Base-by-base conservation (phyloP, 2,113 vertebrate species). In the Danio rerio region DNA sequence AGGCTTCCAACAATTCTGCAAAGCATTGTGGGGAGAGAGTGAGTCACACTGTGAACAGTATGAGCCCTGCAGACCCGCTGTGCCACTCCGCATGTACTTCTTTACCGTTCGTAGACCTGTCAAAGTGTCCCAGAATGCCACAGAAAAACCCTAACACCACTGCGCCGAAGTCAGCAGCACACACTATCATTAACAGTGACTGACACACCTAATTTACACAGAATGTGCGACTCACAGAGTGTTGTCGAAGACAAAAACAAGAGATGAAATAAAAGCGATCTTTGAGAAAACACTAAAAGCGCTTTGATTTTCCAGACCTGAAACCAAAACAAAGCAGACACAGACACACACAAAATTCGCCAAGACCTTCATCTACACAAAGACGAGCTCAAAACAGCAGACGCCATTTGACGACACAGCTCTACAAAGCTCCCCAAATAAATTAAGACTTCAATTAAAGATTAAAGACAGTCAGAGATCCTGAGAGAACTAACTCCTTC, bases 391-490 rank as follows among this genome's bases (percentile, higher is more conserved):
- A 74, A 43, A 69, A 52, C 59, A 62, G 62, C 49, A 12, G 45
- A 31, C 18, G 12, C 40, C n/a, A 21, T 52, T 11, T 49, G 55
- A 56, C 62, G 45, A 40, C 45, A 74, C 18, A 49, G 49, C 5
- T 74, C 21, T 31, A 55, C 16, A 69, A 21, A 55, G 15, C 43
- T 15, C 42, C 49, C 49, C 47, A 69, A 83, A 80, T 77, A 56
- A 78, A 78, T 83, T 69, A 82, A 79, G 53, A 61, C 61, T 75
- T 61, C 42, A 80, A 63, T 74, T 83, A 69, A 70, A 80, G 77
- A 82, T 53, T 40, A 72, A 85, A 76, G 16, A 15, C 43, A 43
- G 49, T 72, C 43, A 61, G 63, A 58, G 58, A 85, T 78, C 50
- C 66, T 55, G 31, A 55, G 18, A 73, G 72, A 68, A 81, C 20